Conservation (phyloP, 2,113 vertebrate species). For the Oreochromis aureus region DNA sequence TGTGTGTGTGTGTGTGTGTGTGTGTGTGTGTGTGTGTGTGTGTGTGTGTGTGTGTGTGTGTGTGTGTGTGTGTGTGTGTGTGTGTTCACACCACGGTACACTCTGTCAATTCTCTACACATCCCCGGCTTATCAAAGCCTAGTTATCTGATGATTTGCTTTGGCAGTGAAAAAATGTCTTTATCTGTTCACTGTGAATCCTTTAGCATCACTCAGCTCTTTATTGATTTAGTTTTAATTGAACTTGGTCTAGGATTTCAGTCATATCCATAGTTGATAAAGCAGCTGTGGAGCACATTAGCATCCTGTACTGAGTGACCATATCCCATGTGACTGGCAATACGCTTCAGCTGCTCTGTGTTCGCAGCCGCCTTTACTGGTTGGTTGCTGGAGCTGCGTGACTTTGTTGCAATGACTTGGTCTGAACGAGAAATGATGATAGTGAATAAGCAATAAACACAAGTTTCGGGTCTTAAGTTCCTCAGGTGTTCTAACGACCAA, state of each 20-base stretch:
- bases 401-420: background rate
- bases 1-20: accelerated
- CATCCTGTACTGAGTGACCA: background rate
- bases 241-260: background rate
- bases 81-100: too few relatives aligned
- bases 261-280: background rate
- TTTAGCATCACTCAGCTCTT: background rate
- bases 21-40: accelerated
- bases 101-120: background rate
- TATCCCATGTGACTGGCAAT: background rate
- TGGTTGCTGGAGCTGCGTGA: background rate
- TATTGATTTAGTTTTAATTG: background rate
- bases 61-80: background rate
- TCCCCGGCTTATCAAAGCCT: background rate
- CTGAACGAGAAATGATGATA: background rate
- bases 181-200: background rate
- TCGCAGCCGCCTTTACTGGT: background rate
- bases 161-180: background rate
- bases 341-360: background rate
- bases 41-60: accelerated
- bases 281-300: background rate
- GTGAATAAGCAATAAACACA: background rate
- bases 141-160: background rate
- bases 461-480: background rate
- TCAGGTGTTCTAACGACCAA: background rate